A percentile compares a stretch with the other conserved stretches of the same genome.
Conservation (phyloP, 2,888 invertebrate genomes). For the Mythimna loreyi region DNA sequence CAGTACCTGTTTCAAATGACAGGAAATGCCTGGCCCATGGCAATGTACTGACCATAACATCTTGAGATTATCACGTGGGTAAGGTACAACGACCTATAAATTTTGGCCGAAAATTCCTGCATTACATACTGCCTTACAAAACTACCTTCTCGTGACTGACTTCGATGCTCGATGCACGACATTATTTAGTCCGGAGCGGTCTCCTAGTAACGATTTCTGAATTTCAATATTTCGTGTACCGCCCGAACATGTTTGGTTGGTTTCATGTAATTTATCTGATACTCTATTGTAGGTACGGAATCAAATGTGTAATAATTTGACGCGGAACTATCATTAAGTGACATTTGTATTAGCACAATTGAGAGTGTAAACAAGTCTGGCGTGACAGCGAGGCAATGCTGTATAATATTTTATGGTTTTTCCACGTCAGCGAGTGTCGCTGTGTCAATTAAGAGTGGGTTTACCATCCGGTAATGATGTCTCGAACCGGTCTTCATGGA, state of each 20-base stretch:
- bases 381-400: constrained; percentile 25
- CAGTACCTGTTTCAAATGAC: constrained; percentile 79
- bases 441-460: constrained; percentile 41
- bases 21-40: constrained; percentile 79
- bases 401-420: constrained; percentile 52
- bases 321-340: constrained; percentile 44
- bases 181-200: constrained; percentile 74
- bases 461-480: constrained; percentile 31
- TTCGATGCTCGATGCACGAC: constrained; percentile 72
- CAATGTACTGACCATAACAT: constrained; percentile 69
- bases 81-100: constrained; percentile 75
- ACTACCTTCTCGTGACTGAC: constrained; percentile 77
- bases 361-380: constrained; percentile 32
- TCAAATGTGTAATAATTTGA: constrained; percentile 26
- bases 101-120: constrained; percentile 56
- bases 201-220: constrained; percentile 86
- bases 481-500: constrained; percentile 52
- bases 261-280: constrained; percentile 35
- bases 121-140: constrained; percentile 58
- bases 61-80: constrained; percentile 66
- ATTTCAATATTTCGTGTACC: constrained; percentile 83
- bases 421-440: constrained; percentile 48
- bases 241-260: constrained; percentile 31
- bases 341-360: constrained; percentile 42
- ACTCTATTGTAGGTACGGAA: constrained; percentile 22